Evolutionary conservation across 2,888 invertebrate genomes (phyloP).

Genomic region (Myopa tessellatipennis): DNA sequence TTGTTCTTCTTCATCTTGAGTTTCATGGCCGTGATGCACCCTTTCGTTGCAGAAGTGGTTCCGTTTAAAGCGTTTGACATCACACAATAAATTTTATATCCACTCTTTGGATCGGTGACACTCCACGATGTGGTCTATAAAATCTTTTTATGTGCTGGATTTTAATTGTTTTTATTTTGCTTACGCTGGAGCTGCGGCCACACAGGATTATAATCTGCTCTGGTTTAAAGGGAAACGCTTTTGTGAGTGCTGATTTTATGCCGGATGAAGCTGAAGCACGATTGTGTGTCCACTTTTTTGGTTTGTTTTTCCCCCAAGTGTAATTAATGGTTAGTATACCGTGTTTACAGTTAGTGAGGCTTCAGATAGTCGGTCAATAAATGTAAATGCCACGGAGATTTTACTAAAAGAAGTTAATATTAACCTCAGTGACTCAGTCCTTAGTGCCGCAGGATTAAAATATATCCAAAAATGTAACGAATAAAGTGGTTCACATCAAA

Average conservation of each 20-base stretch:
- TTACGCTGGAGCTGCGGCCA: not conserved
- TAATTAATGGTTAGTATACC: conserved; percentile 23
- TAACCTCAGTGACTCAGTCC: too few species aligned
- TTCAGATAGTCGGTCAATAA: not conserved
- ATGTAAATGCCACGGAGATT: too few species aligned
- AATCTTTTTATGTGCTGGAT: conserved; percentile 28
- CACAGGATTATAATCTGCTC: not conserved
- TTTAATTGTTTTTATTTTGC: conserved; percentile 18
- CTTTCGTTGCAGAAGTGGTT: conserved; percentile 40
- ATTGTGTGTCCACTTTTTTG: not conserved
- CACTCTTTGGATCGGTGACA: conserved; percentile 24
- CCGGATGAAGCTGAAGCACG: not conserved
- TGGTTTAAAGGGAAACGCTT: too few species aligned
- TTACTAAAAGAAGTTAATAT: too few species aligned
- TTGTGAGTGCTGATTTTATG: conserved; percentile 22
- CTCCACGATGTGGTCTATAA: conserved; percentile 5
- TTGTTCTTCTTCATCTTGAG: not conserved
- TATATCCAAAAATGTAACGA: too few species aligned
- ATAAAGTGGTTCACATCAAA: too few species aligned
- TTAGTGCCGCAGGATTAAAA: too few species aligned
- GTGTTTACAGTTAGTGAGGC: conserved; percentile 6
- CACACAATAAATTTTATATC: conserved; percentile 48
- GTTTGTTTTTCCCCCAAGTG: not conserved
- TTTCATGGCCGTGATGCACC: not conserved
- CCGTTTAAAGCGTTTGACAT: conserved; percentile 50